A percentile compares a stretch with the other conserved stretches of the same genome.
These are phyloP conservation scores for Apis florea DNA, from an alignment of 1,140 invertebrate species.

Conservation along the genomic window DNA sequence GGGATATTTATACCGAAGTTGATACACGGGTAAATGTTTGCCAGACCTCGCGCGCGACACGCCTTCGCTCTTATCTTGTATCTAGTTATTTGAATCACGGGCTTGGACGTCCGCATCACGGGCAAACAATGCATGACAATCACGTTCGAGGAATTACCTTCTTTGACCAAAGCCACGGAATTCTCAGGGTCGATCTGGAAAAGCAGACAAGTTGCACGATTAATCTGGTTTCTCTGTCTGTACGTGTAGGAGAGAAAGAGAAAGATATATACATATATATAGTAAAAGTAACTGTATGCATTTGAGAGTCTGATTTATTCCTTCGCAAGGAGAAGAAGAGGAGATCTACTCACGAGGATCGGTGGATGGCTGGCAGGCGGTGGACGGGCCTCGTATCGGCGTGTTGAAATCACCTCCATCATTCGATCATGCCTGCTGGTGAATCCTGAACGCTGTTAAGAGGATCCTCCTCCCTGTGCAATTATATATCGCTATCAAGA, in stretches of 20 bases:
- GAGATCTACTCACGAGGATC: conserved; percentile 69
- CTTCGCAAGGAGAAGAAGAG: conserved; percentile 5
- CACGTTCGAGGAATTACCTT: conserved; percentile 74
- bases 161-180: conserved; percentile 79
- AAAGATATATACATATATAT: too few relatives aligned
- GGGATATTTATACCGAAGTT: neutral
- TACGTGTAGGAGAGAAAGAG: neutral
- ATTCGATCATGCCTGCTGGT: conserved; percentile 62
- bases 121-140: conserved; percentile 32
- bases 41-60: conserved; percentile 10
- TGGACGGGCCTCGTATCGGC: conserved; percentile 75
- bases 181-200: conserved; percentile 79
- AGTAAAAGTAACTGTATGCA: too few relatives aligned
- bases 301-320: conserved; percentile 2
- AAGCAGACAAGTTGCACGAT: conserved; percentile 55
- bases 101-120: conserved; percentile 5
- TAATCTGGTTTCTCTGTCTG: conserved; percentile 4
- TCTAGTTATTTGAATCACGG: conserved; percentile 44
- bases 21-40: conserved; percentile 6
- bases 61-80: conserved; percentile 23
- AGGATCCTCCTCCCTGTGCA: too few relatives aligned
- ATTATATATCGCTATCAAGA: too few relatives aligned
- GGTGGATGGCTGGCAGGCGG: conserved; percentile 66
- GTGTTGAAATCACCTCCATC: conserved; percentile 78
- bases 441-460: conserved; percentile 26